Conservation (phyloP, 2,113 vertebrate species). For the Daubentonia madagascariensis region DNA sequence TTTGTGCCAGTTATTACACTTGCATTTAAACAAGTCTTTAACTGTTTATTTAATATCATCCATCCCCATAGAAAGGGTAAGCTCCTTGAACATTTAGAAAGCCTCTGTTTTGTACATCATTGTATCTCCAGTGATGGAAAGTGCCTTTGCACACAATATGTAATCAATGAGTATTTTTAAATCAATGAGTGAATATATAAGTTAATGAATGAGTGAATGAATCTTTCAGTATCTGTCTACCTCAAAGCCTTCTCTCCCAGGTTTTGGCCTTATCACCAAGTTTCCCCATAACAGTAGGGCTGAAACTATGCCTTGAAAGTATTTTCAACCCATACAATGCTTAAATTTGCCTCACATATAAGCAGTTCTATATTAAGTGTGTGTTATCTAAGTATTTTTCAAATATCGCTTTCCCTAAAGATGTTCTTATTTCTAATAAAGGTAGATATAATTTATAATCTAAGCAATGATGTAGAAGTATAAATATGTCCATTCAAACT, state of each 20-base stretch:
- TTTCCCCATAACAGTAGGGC: background rate
- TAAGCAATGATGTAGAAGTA: background rate
- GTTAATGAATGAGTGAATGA: background rate
- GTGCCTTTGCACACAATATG: background rate
- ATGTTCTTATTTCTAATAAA: background rate
- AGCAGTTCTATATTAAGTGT: background rate
- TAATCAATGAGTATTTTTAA: background rate
- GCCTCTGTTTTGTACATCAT: background rate
- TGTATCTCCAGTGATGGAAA: background rate
- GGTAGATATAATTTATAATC: background rate
- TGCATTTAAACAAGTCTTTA: background rate
- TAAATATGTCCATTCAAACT: background rate
- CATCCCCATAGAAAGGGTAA: background rate
- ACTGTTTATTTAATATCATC: background rate
- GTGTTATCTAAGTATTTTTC: background rate
- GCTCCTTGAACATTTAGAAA: background rate
- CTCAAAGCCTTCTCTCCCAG: background rate
- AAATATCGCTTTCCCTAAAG: background rate
- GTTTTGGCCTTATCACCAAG: background rate
- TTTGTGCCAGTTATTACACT: background rate
- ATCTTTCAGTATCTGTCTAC: background rate
- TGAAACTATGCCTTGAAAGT: background rate
- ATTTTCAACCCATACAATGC: background rate
- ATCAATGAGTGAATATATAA: background rate
- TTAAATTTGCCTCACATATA: background rate